These are phyloP conservation scores for Esox masquinongy DNA, from an alignment of 2,797 vertebrate species.

Conservation along the genomic window DNA sequence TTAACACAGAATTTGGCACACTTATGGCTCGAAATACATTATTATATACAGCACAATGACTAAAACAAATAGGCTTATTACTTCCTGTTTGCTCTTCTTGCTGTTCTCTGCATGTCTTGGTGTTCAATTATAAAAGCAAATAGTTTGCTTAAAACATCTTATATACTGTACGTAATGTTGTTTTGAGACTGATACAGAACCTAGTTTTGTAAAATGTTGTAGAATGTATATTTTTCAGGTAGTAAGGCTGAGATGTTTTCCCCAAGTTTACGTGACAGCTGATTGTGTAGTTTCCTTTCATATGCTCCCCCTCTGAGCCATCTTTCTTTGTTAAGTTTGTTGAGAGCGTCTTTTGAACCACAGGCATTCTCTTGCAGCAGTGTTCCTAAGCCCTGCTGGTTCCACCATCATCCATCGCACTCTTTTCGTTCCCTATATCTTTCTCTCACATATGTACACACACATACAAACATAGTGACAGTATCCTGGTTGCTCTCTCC, in stretches of 20 bases:
- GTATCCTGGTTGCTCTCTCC: constrained; percentile 52
- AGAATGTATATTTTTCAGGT: constrained; percentile 27
- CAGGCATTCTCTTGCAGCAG: constrained; percentile 67
- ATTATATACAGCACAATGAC: neutral
- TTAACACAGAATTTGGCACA: neutral
- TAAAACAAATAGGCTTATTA: neutral
- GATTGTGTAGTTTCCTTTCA: constrained; percentile 67
- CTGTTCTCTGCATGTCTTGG: neutral
- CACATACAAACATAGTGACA: constrained; percentile 43
- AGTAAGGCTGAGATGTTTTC: constrained; percentile 58
- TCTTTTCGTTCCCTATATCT: neutral
- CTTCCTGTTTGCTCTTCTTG: neutral
- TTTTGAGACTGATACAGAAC: constrained; percentile 17
- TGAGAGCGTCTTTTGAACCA: constrained; percentile 67
- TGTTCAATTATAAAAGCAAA: neutral
- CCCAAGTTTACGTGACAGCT: constrained; percentile 67
- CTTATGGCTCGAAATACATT: neutral
- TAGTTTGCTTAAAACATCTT: neutral
- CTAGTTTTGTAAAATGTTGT: neutral
- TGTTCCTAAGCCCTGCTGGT: constrained; percentile 62
- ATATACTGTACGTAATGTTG: neutral
- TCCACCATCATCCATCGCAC: constrained; percentile 55
- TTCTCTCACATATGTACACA: neutral
- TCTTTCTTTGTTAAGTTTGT: constrained; percentile 71
- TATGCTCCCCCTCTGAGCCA: constrained; percentile 64